These are phyloP conservation scores for Gisinianus flammeolus DNA, from an alignment of 2,888 invertebrate species.

Conservation along the genomic window DNA sequence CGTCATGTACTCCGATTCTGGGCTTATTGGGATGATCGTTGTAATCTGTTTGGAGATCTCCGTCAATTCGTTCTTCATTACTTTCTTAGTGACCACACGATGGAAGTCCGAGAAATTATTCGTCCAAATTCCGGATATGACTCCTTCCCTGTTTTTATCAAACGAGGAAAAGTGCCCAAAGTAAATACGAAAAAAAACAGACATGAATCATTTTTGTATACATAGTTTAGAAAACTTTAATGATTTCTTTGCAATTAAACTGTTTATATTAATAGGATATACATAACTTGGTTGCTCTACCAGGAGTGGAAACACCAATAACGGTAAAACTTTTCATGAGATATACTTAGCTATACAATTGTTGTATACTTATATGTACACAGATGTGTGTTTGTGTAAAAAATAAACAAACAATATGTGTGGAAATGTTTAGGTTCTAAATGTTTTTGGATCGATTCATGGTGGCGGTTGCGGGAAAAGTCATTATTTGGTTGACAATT, in stretches of 20 bases:
- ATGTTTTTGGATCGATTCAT: slow-evolving; percentile 69
- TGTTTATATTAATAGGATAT: slow-evolving; percentile 26
- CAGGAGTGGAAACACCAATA: slow-evolving; percentile 59
- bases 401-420: too few relatives aligned
- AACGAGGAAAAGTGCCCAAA: slow-evolving; percentile 78
- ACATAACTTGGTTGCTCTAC: slow-evolving; percentile 52
- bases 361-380: too few relatives aligned
- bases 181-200: slow-evolving; percentile 64
- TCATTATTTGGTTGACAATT: slow-evolving; percentile 67
- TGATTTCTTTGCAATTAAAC: slow-evolving; percentile 2
- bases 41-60: slow-evolving; percentile 76
- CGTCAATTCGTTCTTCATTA: slow-evolving; percentile 81
- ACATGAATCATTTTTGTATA: too few relatives aligned
- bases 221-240: too few relatives aligned
- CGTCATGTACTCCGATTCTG: slow-evolving; percentile 74
- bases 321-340: too few relatives aligned
- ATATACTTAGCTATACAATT: too few relatives aligned
- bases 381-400: too few relatives aligned
- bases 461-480: slow-evolving; percentile 63
- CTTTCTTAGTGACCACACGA: slow-evolving; percentile 85
- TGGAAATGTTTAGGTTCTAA: too few relatives aligned
- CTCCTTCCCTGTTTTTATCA: slow-evolving; percentile 74
- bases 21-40: slow-evolving; percentile 89
- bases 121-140: slow-evolving; percentile 74
- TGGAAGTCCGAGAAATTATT: slow-evolving; percentile 81